phyloP scores from a whole-genome alignment of 2,797 vertebrate species.

The Ctenochaetus hawaiiensis region DNA sequence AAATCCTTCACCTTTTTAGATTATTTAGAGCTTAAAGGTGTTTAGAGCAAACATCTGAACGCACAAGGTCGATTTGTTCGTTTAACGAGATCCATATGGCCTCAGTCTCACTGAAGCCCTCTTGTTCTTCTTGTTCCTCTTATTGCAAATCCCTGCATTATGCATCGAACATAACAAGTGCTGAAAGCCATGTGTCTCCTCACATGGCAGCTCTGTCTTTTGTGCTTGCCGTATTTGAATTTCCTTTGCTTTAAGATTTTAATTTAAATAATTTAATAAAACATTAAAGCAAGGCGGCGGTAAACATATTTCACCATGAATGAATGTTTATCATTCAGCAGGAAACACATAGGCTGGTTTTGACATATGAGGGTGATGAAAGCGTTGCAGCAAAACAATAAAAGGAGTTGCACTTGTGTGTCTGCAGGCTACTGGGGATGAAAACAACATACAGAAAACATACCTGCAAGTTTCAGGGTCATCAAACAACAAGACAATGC shows the following conservation, averaged over 20 bases:
- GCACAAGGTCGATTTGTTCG: constrained; percentile 1
- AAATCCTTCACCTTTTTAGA: neutral
- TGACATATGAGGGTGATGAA: constrained; percentile 5
- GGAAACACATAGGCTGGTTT: constrained; percentile 3
- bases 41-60: neutral
- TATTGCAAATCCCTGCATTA: neutral
- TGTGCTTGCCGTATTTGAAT: neutral
- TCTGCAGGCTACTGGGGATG: neutral
- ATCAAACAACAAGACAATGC: neutral
- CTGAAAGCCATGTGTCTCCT: neutral
- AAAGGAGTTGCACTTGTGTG: neutral
- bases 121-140: neutral
- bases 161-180: neutral
- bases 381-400: neutral
- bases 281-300: neutral
- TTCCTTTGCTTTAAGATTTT: neutral
- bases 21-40: neutral
- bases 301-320: neutral
- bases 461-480: neutral
- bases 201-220: neutral
- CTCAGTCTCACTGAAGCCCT: neutral
- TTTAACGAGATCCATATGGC: constrained; percentile 44
- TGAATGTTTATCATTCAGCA: neutral
- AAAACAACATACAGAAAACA: constrained; percentile 4
- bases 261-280: constrained; percentile 6